A percentile compares a stretch with the other conserved stretches of the same genome.
phyloP scores from a whole-genome alignment of 2,888 invertebrate genomes.

The Melieria crassipennis region DNA sequence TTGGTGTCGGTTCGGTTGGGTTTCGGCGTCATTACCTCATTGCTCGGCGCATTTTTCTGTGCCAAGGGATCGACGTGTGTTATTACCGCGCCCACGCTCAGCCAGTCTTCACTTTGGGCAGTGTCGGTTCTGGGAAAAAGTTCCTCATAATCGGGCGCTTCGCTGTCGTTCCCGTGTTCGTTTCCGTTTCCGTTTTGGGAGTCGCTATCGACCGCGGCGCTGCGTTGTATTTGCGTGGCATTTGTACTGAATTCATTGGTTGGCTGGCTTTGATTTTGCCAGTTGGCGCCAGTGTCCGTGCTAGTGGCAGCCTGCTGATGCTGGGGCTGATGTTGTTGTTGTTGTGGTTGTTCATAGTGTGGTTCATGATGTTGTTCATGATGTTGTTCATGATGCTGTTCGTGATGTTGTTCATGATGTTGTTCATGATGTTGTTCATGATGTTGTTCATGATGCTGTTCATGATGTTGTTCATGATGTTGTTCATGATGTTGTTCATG shows the following conservation, averaged over 20 bases:
- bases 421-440: conserved; percentile 3
- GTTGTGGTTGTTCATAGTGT: conserved; percentile 15
- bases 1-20: too few relatives aligned
- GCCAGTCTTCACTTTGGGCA: too few relatives aligned
- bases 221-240: too few relatives aligned
- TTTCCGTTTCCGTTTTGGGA: too few relatives aligned
- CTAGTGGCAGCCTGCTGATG: conserved; percentile 11
- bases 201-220: too few relatives aligned
- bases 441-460: conserved; percentile 9
- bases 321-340: conserved; percentile 7
- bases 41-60: too few relatives aligned
- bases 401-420: not conserved
- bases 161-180: too few relatives aligned
- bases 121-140: too few relatives aligned
- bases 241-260: too few relatives aligned
- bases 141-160: too few relatives aligned
- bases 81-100: not conserved
- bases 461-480: not conserved
- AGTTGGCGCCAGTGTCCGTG: not conserved
- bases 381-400: conserved; percentile 20
- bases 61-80: too few relatives aligned
- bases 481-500: conserved; percentile 17
- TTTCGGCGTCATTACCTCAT: too few relatives aligned
- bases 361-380: not conserved
- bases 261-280: conserved; percentile 12